phyloP scores from a whole-genome alignment of 2,797 vertebrate genomes.

The Poeciliopsis turneri region DNA sequence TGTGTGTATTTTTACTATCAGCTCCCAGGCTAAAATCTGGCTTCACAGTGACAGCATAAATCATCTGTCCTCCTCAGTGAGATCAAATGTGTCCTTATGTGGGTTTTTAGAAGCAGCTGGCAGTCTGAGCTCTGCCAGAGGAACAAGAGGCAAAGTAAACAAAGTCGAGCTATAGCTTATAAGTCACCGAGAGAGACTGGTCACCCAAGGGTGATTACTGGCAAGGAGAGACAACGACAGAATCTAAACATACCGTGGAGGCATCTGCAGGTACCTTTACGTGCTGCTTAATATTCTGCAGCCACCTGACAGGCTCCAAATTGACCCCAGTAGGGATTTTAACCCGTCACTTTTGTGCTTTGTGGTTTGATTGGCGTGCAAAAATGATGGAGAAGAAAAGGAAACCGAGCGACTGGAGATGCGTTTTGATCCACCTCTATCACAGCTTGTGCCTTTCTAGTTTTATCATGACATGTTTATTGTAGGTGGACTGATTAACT shows the following conservation, averaged over 20 bases:
- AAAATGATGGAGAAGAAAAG: background rate
- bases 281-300: background rate
- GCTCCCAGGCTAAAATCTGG: background rate
- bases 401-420: background rate
- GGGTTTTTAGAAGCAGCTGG: background rate
- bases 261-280: background rate
- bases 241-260: background rate
- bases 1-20: background rate
- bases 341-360: background rate
- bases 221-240: background rate
- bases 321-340: background rate
- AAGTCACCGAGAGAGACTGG: background rate
- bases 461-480: slow-evolving; percentile 4
- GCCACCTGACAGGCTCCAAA: background rate
- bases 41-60: background rate
- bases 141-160: background rate
- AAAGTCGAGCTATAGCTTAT: background rate
- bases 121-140: background rate
- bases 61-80: background rate
- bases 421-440: background rate
- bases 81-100: background rate
- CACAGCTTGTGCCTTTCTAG: background rate
- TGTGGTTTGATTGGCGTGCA: background rate
- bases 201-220: background rate
- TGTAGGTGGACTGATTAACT: background rate